Evolutionary conservation across 2,888 invertebrate species (phyloP).

Genomic region (Cantharis nigra): DNA sequence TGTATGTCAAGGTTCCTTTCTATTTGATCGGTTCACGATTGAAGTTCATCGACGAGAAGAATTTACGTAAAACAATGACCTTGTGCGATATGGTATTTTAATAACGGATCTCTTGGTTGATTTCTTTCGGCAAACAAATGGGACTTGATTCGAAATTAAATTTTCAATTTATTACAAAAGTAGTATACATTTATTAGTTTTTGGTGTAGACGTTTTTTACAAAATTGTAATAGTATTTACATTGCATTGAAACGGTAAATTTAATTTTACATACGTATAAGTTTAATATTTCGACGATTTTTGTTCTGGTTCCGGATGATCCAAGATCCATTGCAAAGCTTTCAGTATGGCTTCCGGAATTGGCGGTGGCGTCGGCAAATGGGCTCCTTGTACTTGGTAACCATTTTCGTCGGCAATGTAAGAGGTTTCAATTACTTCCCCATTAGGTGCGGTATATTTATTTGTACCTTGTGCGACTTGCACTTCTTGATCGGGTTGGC

Average conservation of each 20-base stretch:
- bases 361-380: constrained; percentile 69
- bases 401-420: constrained; percentile 75
- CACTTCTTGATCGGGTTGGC: constrained; percentile 59
- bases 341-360: constrained; percentile 71
- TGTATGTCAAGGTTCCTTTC: constrained; percentile 16
- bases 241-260: neutral
- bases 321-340: constrained; percentile 68
- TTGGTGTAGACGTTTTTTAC: neutral
- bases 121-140: neutral
- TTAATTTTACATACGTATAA: neutral
- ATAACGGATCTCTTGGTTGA: neutral
- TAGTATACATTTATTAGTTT: neutral
- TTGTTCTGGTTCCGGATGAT: constrained; percentile 62
- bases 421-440: constrained; percentile 56
- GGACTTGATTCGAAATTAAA: neutral
- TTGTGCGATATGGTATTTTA: neutral
- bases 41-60: constrained; percentile 10
- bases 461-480: constrained; percentile 63
- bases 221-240: neutral
- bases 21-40: neutral
- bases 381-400: constrained; percentile 67
- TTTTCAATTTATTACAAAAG: neutral
- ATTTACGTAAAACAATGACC: neutral
- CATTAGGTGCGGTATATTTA: constrained; percentile 64
- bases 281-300: constrained; percentile 26